These are phyloP conservation scores for Drosophila fuyamai DNA, from an alignment of 1,140 invertebrate species.

Conservation along the genomic window DNA sequence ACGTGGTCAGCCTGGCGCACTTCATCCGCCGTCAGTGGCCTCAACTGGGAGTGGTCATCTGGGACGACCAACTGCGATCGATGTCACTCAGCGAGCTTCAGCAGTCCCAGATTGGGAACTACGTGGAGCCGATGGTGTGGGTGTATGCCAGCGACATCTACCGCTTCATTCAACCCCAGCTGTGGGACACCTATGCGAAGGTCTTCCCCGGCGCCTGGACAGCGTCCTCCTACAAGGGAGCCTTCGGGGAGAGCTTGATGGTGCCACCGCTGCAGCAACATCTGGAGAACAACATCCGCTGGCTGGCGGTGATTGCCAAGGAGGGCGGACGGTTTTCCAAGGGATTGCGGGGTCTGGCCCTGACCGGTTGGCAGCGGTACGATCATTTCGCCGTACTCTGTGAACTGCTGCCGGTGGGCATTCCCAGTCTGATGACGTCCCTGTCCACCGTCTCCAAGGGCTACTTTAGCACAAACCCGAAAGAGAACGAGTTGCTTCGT, in stretches of 20 bases:
- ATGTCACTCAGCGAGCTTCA: slow-evolving; percentile 89
- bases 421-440: slow-evolving; percentile 91
- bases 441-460: slow-evolving; percentile 87
- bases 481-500: slow-evolving; percentile 86
- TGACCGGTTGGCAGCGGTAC: slow-evolving; percentile 93
- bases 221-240: slow-evolving; percentile 87
- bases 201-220: slow-evolving; percentile 95
- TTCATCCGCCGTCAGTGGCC: slow-evolving; percentile 88
- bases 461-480: slow-evolving; percentile 87
- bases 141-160: slow-evolving; percentile 89
- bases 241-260: slow-evolving; percentile 91
- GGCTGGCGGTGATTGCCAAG: slow-evolving; percentile 88
- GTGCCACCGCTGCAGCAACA: slow-evolving; percentile 89
- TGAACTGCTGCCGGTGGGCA: slow-evolving; percentile 93
- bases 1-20: slow-evolving; percentile 88
- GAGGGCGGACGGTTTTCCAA: slow-evolving; percentile 84
- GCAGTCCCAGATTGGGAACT: slow-evolving; percentile 89
- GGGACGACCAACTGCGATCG: slow-evolving; percentile 97
- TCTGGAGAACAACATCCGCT: slow-evolving; percentile 90
- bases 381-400: slow-evolving; percentile 97
- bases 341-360: slow-evolving; percentile 88
- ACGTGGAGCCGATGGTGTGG: slow-evolving; percentile 96
- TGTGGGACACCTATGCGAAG: slow-evolving; percentile 92
- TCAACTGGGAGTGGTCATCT: slow-evolving; percentile 91
- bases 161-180: slow-evolving; percentile 85